Evolutionary conservation across 2,888 invertebrate species (phyloP), one percentile per base, ranked within the genome.

Genomic region (Perithous albicinctus): DNA sequence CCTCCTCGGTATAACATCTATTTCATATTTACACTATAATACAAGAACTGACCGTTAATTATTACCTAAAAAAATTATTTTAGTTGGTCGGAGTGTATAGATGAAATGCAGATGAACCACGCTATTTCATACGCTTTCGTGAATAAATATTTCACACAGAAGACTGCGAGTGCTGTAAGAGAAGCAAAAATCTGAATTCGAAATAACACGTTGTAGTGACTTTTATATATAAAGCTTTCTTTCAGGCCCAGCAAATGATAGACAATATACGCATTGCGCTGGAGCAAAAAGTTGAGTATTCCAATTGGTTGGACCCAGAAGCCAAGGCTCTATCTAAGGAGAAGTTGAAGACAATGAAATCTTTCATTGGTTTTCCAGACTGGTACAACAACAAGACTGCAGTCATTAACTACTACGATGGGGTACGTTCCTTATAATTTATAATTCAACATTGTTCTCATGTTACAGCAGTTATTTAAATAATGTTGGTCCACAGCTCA

Each of bases 251-350:
- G 59, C 93, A 93, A 72, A 95, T 95, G 94, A 93, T 95, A 41
- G 89, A 91, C 7, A 93, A 94, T 86, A 93, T 95, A 15, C 91
- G 93, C 59, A 89, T 91, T 67, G 93, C 94, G 0, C 94, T 95
- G 87, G 92, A 93, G 79, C 90, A 93, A 63, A 92, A 94, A 63
- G 90, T 95, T 12, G 86, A 89, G 6, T 89, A 91, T 1, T 92
- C 94, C 41, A 92, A 93, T 38, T 95, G 95, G 95, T 94, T 95
- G 94, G 94, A 95, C 82, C 90, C 90, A 7, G 90, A 90, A 35
- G 95, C 95, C 0, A 94, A 93, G 86, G 84, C 87, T 20, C 91
- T 93, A 4, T 94, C 94, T 0, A 91, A 93, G 61, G 91, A 93
- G 48, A 95, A 95, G 91, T 93, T 92, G 2, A 87, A 92, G 66